Base-by-base conservation (phyloP, 1,140 invertebrate species). In the Heliconius congener region DNA sequence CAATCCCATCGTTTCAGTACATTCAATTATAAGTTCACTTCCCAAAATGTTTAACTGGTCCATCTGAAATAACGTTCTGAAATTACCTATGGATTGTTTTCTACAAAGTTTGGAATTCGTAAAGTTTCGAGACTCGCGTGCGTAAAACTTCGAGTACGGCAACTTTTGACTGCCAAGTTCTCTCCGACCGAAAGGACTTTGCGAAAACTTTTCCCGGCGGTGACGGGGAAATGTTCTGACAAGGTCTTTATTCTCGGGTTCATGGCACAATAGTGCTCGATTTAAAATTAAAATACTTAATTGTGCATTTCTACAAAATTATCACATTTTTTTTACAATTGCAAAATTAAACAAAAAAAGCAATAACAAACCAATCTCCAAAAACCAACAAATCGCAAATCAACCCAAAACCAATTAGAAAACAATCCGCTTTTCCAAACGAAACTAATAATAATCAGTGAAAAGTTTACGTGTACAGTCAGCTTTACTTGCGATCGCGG, bases 151-250 rank as follows among this genome's bases (percentile, higher is more conserved):
- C 76, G 77, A 78, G 76, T 88, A 84, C 74, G 85, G 72, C 78
- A 91, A 93, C 86, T 88, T 87, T 90, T 88, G 77, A 87, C 88
- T 84, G 91, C 82, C 37, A 93, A 89, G 85, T 92, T 93, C 82
- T 90, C 87, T 85, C 87, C 90, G 78, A 88, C 87, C 86, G 89
- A 87, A 86, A 88, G 90, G 91, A 88, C 95, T 95, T 82, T 95
- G 94, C 91, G 81, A 93, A 94, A 94, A 91, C 81, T 91, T 91
- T 92, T 95, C 84, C 85, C 71, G 52, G 76, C 76, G 79, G 46
- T 71, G 77, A 77, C 74, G 71, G 73, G 76, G 74, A 71, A 78
- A 80, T 77, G 72, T 37, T 73, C 71, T 60, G 71, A 73, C 79
- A 76, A 80, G 70, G 27, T 80, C 74, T 74, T 71, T 74, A 71